These are phyloP conservation scores for Diphyllodes magnificus DNA, from an alignment of 2,113 vertebrate species.

Conservation along the genomic window DNA sequence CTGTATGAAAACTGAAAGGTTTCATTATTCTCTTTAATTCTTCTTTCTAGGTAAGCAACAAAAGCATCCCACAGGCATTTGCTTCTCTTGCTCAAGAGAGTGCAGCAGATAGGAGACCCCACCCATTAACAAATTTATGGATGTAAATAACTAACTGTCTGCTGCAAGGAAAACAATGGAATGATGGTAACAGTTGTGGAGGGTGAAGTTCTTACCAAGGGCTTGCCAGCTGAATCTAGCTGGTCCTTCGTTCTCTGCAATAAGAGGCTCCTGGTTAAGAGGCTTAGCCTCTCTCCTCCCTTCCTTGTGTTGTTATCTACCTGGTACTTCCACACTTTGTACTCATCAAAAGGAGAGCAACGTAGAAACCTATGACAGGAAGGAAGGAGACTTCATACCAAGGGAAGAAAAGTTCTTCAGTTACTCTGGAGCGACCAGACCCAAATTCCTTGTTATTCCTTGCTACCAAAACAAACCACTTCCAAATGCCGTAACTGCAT, in stretches of 20 bases:
- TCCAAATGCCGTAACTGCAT: not conserved
- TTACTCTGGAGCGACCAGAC: not conserved
- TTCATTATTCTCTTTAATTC: not conserved
- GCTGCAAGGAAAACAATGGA: not conserved
- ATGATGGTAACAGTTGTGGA: not conserved
- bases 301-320: conserved; percentile 90
- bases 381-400: not conserved
- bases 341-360: conserved; percentile 92
- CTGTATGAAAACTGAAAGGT: not conserved
- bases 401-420: not conserved
- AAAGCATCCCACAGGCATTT: not conserved
- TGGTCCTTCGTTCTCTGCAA: conserved; percentile 89
- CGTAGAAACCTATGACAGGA: conserved; percentile 82
- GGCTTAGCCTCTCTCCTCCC: conserved; percentile 86
- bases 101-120: not conserved
- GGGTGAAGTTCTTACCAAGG: conserved; percentile 77
- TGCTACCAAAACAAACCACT: not conserved
- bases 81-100: not conserved
- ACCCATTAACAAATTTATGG: not conserved
- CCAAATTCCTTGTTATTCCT: not conserved
- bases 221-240: conserved; percentile 80
- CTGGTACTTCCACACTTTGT: conserved; percentile 89
- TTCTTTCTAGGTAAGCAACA: not conserved
- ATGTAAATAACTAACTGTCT: not conserved
- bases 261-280: conserved; percentile 87